Evolutionary conservation across 2,888 invertebrate species (phyloP).

Genomic region (Hoplodrina blanda): DNA sequence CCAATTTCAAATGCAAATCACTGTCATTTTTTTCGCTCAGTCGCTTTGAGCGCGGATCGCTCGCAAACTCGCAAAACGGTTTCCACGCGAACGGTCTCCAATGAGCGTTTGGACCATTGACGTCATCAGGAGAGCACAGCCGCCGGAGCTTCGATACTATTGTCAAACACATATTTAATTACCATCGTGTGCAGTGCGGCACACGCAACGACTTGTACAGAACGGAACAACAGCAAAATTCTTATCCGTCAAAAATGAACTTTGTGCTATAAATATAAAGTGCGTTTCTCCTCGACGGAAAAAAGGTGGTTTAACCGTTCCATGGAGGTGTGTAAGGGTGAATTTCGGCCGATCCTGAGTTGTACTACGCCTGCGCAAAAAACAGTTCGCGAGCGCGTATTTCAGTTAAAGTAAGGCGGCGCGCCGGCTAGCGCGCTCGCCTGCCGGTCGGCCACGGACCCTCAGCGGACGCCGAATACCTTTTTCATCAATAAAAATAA

Average conservation of each 20-base stretch:
- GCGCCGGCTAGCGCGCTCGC: slow-evolving; percentile 91
- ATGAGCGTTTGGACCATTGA: slow-evolving; percentile 79
- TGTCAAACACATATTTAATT: slow-evolving; percentile 90
- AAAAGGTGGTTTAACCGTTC: slow-evolving; percentile 67
- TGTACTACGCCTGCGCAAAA: slow-evolving; percentile 85
- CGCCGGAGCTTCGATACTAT: slow-evolving; percentile 81
- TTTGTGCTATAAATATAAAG: slow-evolving; percentile 44
- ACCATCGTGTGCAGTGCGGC: slow-evolving; percentile 90
- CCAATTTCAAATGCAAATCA: slow-evolving; percentile 65
- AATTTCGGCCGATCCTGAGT: slow-evolving; percentile 88
- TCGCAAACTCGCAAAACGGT: slow-evolving; percentile 70
- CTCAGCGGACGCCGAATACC: slow-evolving; percentile 79
- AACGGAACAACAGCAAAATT: slow-evolving; percentile 40
- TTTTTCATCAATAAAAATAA: slow-evolving; percentile 84
- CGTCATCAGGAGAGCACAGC: slow-evolving; percentile 87
- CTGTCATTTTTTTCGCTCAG: slow-evolving; percentile 48
- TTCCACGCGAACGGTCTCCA: slow-evolving; percentile 74
- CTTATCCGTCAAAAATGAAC: slow-evolving; percentile 32
- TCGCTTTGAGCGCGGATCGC: slow-evolving; percentile 57
- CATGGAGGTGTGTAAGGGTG: slow-evolving; percentile 68
- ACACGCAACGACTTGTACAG: slow-evolving; percentile 78
- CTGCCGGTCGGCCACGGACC: slow-evolving; percentile 86
- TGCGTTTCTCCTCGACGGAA: slow-evolving; percentile 37
- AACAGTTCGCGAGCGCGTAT: slow-evolving; percentile 75
- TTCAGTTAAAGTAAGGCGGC: slow-evolving; percentile 88